These are phyloP conservation scores for Sinocyclocheilus anshuiensis DNA, from an alignment of 2,113 vertebrate species.

Conservation along the genomic window DNA sequence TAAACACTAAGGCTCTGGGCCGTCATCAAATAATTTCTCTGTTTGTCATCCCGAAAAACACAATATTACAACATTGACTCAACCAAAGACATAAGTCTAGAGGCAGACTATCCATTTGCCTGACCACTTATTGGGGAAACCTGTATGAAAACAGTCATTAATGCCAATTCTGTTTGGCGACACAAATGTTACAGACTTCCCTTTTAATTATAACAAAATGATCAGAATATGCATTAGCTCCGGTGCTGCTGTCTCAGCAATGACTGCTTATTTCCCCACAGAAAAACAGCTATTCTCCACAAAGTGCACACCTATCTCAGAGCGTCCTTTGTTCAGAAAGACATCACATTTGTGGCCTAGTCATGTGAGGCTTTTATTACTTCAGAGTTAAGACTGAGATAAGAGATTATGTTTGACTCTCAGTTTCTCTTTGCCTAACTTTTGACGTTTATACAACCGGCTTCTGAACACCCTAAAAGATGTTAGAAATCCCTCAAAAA, in stretches of 20 bases:
- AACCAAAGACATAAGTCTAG: background rate
- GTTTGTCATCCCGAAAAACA: background rate
- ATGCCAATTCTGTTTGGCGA: background rate
- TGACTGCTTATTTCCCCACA: background rate
- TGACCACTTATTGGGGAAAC: background rate
- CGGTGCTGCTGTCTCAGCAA: background rate
- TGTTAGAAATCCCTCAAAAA: no score
- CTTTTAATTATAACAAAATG: background rate
- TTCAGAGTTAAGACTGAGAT: background rate
- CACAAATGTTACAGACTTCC: background rate
- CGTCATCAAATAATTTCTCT: background rate
- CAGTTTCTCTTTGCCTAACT: background rate
- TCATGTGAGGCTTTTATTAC: background rate
- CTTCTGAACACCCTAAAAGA: no score
- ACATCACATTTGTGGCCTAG: background rate
- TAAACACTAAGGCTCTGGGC: background rate
- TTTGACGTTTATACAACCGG: background rate
- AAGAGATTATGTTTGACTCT: background rate
- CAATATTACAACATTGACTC: background rate
- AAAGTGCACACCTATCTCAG: conserved; percentile 16
- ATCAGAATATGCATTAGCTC: background rate
- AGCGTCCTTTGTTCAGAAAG: conserved; percentile 1
- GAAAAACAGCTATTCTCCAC: background rate
- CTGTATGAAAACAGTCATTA: background rate
- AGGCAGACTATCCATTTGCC: background rate